Evolutionary conservation across 2,113 vertebrate species (phyloP).

Genomic region (Trochalopteron elliotii): DNA sequence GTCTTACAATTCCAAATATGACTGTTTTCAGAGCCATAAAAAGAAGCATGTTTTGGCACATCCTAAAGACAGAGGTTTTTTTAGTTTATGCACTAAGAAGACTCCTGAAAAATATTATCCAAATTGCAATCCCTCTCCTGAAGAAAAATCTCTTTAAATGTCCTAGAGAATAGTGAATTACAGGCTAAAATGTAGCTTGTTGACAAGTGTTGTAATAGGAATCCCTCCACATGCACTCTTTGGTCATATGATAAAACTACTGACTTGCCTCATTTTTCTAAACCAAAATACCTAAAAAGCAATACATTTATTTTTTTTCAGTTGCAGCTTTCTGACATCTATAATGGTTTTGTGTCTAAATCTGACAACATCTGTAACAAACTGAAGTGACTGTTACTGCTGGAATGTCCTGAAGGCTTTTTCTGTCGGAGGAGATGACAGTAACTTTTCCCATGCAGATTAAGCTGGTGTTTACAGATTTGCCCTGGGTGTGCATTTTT

Average conservation of each 20-base stretch:
- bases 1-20: not conserved
- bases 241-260: not conserved
- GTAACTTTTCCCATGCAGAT: conserved; percentile 92
- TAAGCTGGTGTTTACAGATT: conserved; percentile 95
- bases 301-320: not conserved
- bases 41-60: not conserved
- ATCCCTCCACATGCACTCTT: not conserved
- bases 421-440: conserved; percentile 86
- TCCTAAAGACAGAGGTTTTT: conserved; percentile 25
- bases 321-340: conserved; percentile 79
- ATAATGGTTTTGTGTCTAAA: conserved; percentile 83
- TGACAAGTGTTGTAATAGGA: not conserved
- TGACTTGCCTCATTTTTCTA: not conserved
- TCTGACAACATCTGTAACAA: conserved; percentile 82
- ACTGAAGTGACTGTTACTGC: conserved; percentile 79
- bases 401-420: conserved; percentile 82
- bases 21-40: not conserved
- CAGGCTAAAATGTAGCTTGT: not conserved
- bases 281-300: conserved; percentile 35
- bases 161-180: not conserved
- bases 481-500: conserved; percentile 85
- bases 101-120: not conserved
- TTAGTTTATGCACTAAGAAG: conserved; percentile 40
- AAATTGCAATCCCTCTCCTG: not conserved
- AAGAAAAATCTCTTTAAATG: not conserved